A percentile compares a stretch with the other conserved stretches of the same genome.
Conservation (phyloP, 2,797 vertebrate genomes). For the Petrocephalus schoutedeni region DNA sequence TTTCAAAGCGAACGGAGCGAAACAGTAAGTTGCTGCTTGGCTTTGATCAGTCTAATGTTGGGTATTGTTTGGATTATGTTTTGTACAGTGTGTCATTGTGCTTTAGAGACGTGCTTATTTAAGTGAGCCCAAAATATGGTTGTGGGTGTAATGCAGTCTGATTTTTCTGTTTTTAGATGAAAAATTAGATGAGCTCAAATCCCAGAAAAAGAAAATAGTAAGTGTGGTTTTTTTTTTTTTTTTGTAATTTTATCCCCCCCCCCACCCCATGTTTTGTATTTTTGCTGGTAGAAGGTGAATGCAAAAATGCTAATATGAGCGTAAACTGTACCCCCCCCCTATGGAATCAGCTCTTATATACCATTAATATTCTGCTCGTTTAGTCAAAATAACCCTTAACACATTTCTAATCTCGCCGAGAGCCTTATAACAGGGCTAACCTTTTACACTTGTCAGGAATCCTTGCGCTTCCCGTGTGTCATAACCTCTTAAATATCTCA, state of each 20-base stretch:
- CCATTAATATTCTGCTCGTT: constrained; percentile 30
- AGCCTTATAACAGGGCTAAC: constrained; percentile 27
- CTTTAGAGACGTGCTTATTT: neutral
- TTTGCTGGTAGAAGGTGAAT: constrained; percentile 15
- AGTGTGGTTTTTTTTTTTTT: constrained; percentile 50
- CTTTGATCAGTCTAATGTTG: neutral
- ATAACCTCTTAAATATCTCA: constrained; percentile 33
- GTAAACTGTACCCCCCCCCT: neutral
- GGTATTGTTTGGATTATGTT: neutral
- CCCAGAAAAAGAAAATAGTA: constrained; percentile 94
- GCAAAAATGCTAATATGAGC: neutral
- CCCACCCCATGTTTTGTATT: neutral
- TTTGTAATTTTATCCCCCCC: neutral
- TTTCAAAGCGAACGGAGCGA: constrained; percentile 83
- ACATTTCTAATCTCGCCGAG: constrained; percentile 31
- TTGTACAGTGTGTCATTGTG: neutral
- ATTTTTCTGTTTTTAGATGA: constrained; percentile 67
- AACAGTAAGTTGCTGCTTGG: constrained; percentile 75
- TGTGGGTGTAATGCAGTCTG: neutral
- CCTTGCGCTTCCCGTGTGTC: constrained; percentile 32
- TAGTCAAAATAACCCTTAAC: constrained; percentile 36
- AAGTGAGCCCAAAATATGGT: neutral
- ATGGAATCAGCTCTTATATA: neutral
- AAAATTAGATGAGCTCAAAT: constrained; percentile 85
- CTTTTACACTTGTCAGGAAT: constrained; percentile 35